A percentile compares a stretch with the other conserved stretches of the same genome.
These are phyloP conservation scores for Sisyra nigra DNA, from an alignment of 2,888 invertebrate genomes.

Conservation along the genomic window DNA sequence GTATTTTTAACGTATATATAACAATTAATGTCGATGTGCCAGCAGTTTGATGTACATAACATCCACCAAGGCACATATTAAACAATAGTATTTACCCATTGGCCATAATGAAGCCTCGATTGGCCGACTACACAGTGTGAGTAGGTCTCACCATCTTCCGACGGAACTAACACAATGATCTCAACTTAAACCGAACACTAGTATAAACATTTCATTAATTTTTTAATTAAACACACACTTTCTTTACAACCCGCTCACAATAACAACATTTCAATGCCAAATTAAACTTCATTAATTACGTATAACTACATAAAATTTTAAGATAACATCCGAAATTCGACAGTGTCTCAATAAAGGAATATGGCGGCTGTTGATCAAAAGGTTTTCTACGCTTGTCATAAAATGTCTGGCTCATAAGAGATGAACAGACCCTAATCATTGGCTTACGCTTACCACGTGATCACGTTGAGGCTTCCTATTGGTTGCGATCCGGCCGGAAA, in stretches of 20 bases:
- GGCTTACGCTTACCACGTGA: too few relatives aligned
- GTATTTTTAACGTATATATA: conserved; percentile 22
- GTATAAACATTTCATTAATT: conserved; percentile 36
- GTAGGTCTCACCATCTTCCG: conserved; percentile 61
- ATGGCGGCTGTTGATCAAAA: conserved; percentile 93
- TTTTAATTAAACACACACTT: conserved; percentile 26
- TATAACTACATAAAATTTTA: conserved; percentile 42
- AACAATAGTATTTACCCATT: conserved; percentile 54
- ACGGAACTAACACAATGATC: conserved; percentile 57
- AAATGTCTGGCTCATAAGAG: conserved; percentile 38
- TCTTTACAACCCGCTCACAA: conserved; percentile 22
- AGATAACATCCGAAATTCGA: conserved; percentile 59
- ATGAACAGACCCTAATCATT: too few relatives aligned
- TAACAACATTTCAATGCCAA: conserved; percentile 15
- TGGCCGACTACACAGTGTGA: conserved; percentile 38
- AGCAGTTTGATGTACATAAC: conserved; percentile 51
- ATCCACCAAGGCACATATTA: conserved; percentile 65
- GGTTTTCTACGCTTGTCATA: conserved; percentile 92
- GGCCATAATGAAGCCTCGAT: conserved; percentile 64
- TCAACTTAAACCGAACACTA: conserved; percentile 46
- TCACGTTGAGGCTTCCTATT: too few relatives aligned
- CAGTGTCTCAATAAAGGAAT: conserved; percentile 70
- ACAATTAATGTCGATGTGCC: conserved; percentile 46
- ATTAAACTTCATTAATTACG: conserved; percentile 21
- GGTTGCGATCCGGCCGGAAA: too few relatives aligned